Conservation (phyloP, 2,797 vertebrate genomes). For the Hipposideros larvatus region DNA sequence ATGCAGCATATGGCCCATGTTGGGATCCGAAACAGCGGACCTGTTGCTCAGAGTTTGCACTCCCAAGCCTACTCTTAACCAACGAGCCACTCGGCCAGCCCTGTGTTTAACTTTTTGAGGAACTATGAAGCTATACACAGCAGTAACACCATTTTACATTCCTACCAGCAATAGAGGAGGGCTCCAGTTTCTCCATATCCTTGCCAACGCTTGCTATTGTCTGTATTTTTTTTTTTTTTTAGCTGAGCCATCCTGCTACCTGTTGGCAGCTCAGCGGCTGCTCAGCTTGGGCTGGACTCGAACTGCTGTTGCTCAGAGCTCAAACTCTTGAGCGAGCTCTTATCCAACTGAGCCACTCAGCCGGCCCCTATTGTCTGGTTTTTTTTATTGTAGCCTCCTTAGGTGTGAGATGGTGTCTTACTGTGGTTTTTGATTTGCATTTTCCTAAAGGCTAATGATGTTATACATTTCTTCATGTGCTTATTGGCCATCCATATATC, state of each 20-base stretch:
- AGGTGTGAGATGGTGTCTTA: neutral
- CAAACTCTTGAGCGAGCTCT: no score
- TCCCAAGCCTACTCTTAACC: no score
- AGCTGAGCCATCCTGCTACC: no score
- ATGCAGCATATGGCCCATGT: no score
- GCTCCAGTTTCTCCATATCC: neutral
- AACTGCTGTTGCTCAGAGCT: no score
- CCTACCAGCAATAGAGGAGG: neutral
- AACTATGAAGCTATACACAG: neutral
- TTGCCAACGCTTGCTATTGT: neutral
- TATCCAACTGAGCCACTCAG: no score
- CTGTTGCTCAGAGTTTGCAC: no score
- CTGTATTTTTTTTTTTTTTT: neutral
- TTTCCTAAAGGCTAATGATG: neutral
- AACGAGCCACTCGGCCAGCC: no score
- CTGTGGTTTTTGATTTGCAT: constrained; percentile 9
- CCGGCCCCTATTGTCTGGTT: no score
- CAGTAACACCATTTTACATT: neutral
- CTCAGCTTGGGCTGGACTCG: no score
- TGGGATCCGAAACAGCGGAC: no score
- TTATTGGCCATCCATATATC: neutral
- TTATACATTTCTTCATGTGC: neutral
- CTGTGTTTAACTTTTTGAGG: constrained; percentile 20
- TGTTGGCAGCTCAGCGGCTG: no score
- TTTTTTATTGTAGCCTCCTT: neutral